A percentile compares a stretch with the other conserved stretches of the same genome.
Evolutionary conservation across 2,888 invertebrate genomes (phyloP).

Genomic region (Synanthedon formicaeformis): DNA sequence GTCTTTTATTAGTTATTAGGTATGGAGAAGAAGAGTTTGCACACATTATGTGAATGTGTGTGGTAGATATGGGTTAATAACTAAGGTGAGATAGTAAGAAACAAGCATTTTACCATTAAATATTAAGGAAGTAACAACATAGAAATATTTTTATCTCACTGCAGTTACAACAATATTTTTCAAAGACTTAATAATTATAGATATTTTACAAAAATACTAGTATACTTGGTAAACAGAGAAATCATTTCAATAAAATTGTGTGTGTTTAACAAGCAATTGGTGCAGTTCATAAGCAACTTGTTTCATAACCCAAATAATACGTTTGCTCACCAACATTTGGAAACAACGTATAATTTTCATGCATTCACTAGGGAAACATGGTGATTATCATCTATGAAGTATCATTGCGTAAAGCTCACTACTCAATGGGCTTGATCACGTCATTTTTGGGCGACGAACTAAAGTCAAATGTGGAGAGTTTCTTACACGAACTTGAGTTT

Average conservation of each 20-base stretch:
- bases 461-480: not conserved
- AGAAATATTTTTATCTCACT: too few relatives aligned
- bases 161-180: not conserved
- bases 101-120: too few relatives aligned
- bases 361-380: not conserved
- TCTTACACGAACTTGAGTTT: too few relatives aligned
- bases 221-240: not conserved
- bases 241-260: not conserved
- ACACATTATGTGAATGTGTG: too few relatives aligned
- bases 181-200: not conserved
- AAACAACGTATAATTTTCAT: slow-evolving; percentile 24
- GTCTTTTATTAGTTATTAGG: too few relatives aligned
- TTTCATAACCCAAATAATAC: slow-evolving; percentile 1
- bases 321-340: slow-evolving; percentile 16
- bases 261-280: not conserved
- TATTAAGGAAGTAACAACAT: too few relatives aligned
- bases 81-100: too few relatives aligned
- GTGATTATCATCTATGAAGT: not conserved
- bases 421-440: not conserved
- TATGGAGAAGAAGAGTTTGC: too few relatives aligned
- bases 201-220: not conserved
- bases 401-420: slow-evolving; percentile 1
- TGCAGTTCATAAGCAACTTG: not conserved
- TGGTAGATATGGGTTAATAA: too few relatives aligned
- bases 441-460: not conserved